Evolutionary conservation across 2,888 invertebrate genomes (phyloP), one percentile per base, ranked within the genome.

Genomic region (Calliopum simillimum): DNA sequence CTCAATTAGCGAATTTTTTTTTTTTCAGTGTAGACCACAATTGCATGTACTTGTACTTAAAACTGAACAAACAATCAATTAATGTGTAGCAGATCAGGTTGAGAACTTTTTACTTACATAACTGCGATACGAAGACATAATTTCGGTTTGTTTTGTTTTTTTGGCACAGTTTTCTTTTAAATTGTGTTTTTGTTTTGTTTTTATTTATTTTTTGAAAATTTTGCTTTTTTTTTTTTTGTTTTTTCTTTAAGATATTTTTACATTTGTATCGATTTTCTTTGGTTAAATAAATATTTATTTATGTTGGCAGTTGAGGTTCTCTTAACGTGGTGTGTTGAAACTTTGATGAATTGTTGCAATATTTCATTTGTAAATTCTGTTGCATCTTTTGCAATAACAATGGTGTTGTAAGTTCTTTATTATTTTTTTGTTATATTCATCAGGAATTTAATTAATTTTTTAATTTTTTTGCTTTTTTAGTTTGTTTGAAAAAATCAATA

Each of bases 71-170:
- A 33, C 33, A 33, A 33, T 33, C 33, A 33, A 33, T 33, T 33
- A 33, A 33, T 33, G 33, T 33, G 33, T 33, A 33, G n/a, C n/a
- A n/a, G 33, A 33, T 47, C 23, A n/a, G 49, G 33, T n/a, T 25
- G 63, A 63, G n/a, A 63, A 11, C n/a, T 6, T 53, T 72, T 76
- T 78, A 84, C 84, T 84, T 84, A 84, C 84, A 84, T 84, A 84
- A 85, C 81, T 85, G 77, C 85, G 83, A 79, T 84, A 84, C 76
- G 84, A 83, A 79, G 83, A 84, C 85, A 84, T 84, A 70, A 73
- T 76, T 73, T 46, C n/a, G 13, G 12, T 67, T 56, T 62, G 5
- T 61, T 21, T 44, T 43, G 68, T 55, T 70, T 56, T 55, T 19
- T 63, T 71, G 63, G 13, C 16, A 19, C 51, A 66, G 66, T 47